Conservation (phyloP, 2,888 invertebrate species). For the Leptopilina myrica region DNA sequence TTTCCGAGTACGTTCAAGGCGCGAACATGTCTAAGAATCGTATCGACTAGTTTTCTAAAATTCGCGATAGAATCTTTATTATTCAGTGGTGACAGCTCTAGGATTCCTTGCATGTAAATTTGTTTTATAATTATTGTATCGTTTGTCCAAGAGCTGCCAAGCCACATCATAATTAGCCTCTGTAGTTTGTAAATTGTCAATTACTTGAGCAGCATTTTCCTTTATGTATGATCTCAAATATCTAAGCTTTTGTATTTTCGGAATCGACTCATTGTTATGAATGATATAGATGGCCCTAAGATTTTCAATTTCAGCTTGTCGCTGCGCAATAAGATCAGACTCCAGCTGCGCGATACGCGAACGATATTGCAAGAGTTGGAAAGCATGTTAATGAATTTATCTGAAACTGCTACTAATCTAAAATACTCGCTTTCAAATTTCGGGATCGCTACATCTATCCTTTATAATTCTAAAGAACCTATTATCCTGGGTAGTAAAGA, state of each 20-base stretch:
- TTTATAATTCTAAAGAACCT: no score
- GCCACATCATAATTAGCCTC: constrained; percentile 14
- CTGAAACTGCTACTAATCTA: not conserved
- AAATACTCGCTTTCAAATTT: no score
- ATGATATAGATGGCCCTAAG: not conserved
- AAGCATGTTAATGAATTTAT: no score
- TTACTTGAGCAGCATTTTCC: not conserved
- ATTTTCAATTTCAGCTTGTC: not conserved
- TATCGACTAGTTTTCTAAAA: not conserved
- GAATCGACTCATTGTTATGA: not conserved
- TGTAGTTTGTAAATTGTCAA: not conserved
- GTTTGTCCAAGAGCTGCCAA: constrained; percentile 44
- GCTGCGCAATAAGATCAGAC: no score
- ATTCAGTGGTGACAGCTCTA: constrained; percentile 13
- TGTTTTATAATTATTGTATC: constrained; percentile 48
- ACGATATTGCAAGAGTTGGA: no score
- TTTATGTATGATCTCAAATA: not conserved
- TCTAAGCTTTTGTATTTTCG: not conserved
- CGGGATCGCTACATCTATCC: no score
- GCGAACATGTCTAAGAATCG: constrained; percentile 5
- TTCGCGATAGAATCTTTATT: constrained; percentile 22
- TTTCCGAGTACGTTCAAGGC: constrained; percentile 19
- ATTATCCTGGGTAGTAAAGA: no score
- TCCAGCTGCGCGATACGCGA: no score
- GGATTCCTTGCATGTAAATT: not conserved